Evolutionary conservation across 2,888 invertebrate species (phyloP), one percentile per base, ranked within the genome.

Genomic region (Leptinotarsa tumamoca): DNA sequence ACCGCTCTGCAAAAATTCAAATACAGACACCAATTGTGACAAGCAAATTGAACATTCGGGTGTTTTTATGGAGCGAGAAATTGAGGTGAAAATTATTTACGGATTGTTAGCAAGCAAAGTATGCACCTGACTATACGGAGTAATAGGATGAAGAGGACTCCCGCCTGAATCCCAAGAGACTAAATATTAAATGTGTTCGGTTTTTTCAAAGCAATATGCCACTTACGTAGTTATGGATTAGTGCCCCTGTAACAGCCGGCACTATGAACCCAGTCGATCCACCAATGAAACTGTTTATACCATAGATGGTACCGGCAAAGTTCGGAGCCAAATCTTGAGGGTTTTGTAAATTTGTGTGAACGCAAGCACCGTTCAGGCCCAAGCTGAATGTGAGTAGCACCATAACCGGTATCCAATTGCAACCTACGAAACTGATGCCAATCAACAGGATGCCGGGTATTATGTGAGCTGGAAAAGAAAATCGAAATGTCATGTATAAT

Each of bases 381-480:
- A 83, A 82, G 68, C 83, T 83, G 18, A 84, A 70, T 3, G 82
- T 79, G 18, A 85, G 73, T n/a, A 86, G 73, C 0, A 75, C 74
- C 13, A 85, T 79, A 1, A 82, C 83, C 17, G 79, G 79, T 10
- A 78, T 43, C 63, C 79, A 69, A 56, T 82, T 76, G 61, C 83
- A 84, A 23, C 81, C 81, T 4, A 79, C 77, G 4, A 82, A 77
- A 13, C 79, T 71, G 56, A 85, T 84, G 4, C 79, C 69, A 56
- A 82, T 81, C 15, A 91, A 87, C 0, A 90, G 87, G 3, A 90
- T 78, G 0, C 91, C 91, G 0, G 91, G 91, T 7, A 91, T 83
- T 23, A 91, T 86, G 86, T 91, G 91, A 2, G 91, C 91, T 91
- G 80, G 75, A 84, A 85, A 69, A 77, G 50, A 72, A 83, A 80